Base-by-base conservation (phyloP, 1,140 invertebrate genomes). In the Schlechtendalia chinensis region DNA sequence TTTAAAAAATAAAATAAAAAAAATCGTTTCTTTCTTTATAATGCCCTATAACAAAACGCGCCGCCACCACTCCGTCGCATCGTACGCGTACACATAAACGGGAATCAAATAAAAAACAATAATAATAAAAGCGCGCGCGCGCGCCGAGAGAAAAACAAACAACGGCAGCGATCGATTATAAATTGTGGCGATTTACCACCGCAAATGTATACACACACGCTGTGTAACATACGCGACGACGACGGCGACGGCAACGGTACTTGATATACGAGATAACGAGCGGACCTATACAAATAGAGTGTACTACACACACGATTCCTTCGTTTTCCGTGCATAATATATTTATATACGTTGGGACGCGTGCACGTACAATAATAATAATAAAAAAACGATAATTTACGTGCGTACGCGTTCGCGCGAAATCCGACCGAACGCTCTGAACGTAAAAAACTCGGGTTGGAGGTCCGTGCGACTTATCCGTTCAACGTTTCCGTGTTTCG, bases 21-120 rank as follows among this genome's bases (percentile, higher is more conserved):
- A n/a, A n/a, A n/a, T n/a, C n/a, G n/a, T n/a, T n/a, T n/a, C 24
- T 69, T 69, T 47, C 50, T 71, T 71, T 71, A 50, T 47, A 71
- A 58, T 56, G n/a, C 50, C 12, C 72, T 24, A 63, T 50, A 54
- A 79, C 58, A 50, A 79, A 63, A 79, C 45, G 39, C n/a, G 24
- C 75, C 75, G 74, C 32, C 61, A 19, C 61, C 63, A 22, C 32
- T 45, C 29, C 10, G 65, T 53, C 47, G 67, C 3, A 32, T 63
- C 19, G 14, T 17, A 6, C 6, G 22, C 19, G 16, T 29, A n/a
- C 29, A 17, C 54, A 32, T 39, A 72, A 72, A 72, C 24, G 47
- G 16, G 50, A 54, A 72, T 72, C 69, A n/a, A n/a, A n/a, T 72
- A 72, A 53, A 72, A 72, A 69, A 69, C n/a, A n/a, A n/a, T n/a